These are phyloP conservation scores for Drosophila yakuba DNA, from an alignment of 1,140 invertebrate species.

Conservation along the genomic window DNA sequence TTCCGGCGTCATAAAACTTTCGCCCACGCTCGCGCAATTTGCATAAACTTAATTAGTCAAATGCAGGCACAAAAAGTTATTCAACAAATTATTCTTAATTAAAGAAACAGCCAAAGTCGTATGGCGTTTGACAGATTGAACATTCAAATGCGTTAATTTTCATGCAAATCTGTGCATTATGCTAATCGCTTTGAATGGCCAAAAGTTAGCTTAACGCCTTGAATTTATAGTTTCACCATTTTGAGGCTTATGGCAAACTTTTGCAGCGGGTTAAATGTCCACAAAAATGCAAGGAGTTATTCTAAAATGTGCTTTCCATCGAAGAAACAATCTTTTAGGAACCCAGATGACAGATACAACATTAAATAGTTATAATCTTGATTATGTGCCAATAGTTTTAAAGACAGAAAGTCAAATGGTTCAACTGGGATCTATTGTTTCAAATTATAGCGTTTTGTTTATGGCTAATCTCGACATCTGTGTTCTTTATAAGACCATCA, in stretches of 20 bases:
- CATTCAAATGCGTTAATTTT: constrained; percentile 31
- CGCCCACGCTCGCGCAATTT: constrained; percentile 44
- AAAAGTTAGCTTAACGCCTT: constrained; percentile 8
- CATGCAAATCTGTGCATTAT: constrained; percentile 29
- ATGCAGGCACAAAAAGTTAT: constrained; percentile 35
- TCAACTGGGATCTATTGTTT: constrained; percentile 10
- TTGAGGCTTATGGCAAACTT: constrained; percentile 35
- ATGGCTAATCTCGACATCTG: not conserved
- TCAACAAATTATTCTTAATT: constrained; percentile 66
- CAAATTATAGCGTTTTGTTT: constrained; percentile 11
- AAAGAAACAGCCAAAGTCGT: constrained; percentile 21
- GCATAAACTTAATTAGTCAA: constrained; percentile 57
- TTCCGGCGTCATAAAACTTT: constrained; percentile 47
- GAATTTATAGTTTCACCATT: constrained; percentile 45
- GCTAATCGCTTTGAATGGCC: constrained; percentile 8
- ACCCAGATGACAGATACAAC: constrained; percentile 24
- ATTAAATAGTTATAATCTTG: constrained; percentile 44
- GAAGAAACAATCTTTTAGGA: constrained; percentile 12
- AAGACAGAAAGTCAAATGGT: too few relatives aligned
- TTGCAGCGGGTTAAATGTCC: constrained; percentile 19
- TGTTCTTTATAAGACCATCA: not conserved
- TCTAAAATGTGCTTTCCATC: not conserved
- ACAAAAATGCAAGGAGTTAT: constrained; percentile 4
- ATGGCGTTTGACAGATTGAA: constrained; percentile 21
- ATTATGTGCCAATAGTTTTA: constrained; percentile 37